Percentiles rank a stretch among this genome's conserved stretches.
Conservation (phyloP, 2,113 vertebrate species). For the Oreochromis aureus region DNA sequence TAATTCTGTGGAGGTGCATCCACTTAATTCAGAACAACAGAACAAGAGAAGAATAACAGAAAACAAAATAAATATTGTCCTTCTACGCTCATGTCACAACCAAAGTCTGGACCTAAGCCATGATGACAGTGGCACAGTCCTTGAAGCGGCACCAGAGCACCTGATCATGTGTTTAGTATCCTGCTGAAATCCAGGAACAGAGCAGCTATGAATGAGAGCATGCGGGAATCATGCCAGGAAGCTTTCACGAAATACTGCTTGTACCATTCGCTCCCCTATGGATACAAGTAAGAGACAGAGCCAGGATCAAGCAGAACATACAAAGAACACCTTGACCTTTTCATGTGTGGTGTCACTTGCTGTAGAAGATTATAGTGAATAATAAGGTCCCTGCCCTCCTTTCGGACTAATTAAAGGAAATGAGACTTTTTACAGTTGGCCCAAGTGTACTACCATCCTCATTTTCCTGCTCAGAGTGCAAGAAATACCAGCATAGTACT, state of each 20-base stretch:
- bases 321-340: conserved; percentile 19
- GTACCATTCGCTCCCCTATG: neutral
- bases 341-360: neutral
- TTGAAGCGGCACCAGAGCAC: conserved; percentile 19
- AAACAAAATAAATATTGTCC: neutral
- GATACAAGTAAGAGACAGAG: neutral
- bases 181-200: conserved; percentile 18
- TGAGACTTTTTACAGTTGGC: conserved; percentile 26
- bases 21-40: neutral
- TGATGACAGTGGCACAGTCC: conserved; percentile 4
- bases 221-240: conserved; percentile 23
- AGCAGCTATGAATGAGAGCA: conserved; percentile 9
- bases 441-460: conserved; percentile 12
- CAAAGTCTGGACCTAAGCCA: conserved; percentile 15
- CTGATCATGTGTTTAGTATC: conserved; percentile 36
- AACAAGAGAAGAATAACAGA: neutral
- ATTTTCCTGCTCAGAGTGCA: neutral
- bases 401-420: conserved; percentile 52
- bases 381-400: conserved; percentile 17
- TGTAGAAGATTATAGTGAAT: neutral
- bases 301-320: neutral
- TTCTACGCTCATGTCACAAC: neutral
- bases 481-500: neutral
- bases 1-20: neutral
- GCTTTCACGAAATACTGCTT: conserved; percentile 2